phyloP scores from a whole-genome alignment of 2,797 vertebrate species.

The Manis pentadactyla region DNA sequence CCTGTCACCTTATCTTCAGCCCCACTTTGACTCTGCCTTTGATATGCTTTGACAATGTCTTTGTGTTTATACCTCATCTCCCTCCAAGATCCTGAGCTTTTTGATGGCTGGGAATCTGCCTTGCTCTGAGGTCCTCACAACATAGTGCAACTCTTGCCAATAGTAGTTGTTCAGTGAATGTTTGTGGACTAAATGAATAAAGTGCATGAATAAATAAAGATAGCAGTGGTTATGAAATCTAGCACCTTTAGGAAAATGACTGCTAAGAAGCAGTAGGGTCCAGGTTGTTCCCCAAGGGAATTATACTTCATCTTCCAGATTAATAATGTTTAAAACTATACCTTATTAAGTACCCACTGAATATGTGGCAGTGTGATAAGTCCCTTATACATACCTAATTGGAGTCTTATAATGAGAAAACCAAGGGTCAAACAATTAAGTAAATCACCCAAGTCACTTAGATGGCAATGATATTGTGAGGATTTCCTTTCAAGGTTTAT shows the following conservation, averaged over 20 bases:
- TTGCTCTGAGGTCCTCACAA: neutral
- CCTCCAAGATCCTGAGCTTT: neutral
- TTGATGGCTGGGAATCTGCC: neutral
- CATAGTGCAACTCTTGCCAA: neutral
- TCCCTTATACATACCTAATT: slow-evolving; percentile 55
- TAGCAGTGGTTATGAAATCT: neutral
- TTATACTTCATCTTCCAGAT: neutral
- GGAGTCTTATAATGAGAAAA: slow-evolving; percentile 45
- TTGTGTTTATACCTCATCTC: neutral
- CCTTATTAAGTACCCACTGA: slow-evolving; percentile 32
- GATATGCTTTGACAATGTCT: neutral
- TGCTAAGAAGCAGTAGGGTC: neutral
- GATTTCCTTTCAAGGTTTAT: neutral
- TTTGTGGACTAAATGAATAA: neutral
- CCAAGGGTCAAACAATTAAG: slow-evolving; percentile 2
- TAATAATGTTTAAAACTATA: slow-evolving; percentile 47
- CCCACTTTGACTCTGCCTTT: neutral
- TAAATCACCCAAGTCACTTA: neutral
- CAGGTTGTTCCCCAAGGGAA: neutral
- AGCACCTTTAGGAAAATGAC: neutral
- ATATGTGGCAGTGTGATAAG: neutral
- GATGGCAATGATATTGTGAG: neutral
- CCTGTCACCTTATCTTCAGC: neutral
- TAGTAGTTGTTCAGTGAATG: neutral
- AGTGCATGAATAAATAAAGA: neutral